These are phyloP conservation scores for Dusona sp. DNA, from an alignment of 2,888 invertebrate genomes.

Conservation along the genomic window DNA sequence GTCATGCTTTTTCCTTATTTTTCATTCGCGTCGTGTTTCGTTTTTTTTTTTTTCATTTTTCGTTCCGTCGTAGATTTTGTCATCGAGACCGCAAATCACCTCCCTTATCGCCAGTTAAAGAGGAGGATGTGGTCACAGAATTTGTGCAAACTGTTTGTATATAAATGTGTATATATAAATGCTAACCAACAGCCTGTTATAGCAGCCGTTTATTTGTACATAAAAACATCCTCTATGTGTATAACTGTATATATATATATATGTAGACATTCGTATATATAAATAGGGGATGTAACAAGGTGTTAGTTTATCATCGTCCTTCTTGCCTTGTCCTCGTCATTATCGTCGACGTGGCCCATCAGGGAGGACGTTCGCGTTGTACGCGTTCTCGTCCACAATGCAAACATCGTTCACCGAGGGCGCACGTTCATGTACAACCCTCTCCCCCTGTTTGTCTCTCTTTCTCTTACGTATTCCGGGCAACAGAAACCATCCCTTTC, in stretches of 20 bases:
- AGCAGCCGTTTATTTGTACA: neutral
- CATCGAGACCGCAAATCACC: constrained; percentile 48
- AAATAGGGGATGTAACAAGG: neutral
- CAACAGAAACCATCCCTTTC: constrained; percentile 50
- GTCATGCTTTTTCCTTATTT: neutral
- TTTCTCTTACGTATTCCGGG: constrained; percentile 11
- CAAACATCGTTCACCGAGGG: constrained; percentile 59
- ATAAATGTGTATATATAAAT: neutral
- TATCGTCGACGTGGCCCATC: constrained; percentile 57
- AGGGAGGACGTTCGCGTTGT: constrained; percentile 32
- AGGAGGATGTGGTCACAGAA: constrained; percentile 6
- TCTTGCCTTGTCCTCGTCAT: constrained; percentile 44
- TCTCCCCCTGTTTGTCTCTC: constrained; percentile 14
- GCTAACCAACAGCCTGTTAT: neutral
- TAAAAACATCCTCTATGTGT: neutral
- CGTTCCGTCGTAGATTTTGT: neutral
- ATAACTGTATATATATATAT: too few species aligned
- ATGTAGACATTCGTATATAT: neutral
- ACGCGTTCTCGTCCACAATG: constrained; percentile 61
- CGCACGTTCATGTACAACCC: constrained; percentile 20
- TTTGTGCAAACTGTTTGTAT: constrained; percentile 12
- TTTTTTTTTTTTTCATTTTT: neutral
- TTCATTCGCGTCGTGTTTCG: neutral
- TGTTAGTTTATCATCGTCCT: neutral
- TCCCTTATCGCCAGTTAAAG: constrained; percentile 40